Evolutionary conservation across 2,797 vertebrate genomes (phyloP).

Genomic region (Pachyuromys duprasi): DNA sequence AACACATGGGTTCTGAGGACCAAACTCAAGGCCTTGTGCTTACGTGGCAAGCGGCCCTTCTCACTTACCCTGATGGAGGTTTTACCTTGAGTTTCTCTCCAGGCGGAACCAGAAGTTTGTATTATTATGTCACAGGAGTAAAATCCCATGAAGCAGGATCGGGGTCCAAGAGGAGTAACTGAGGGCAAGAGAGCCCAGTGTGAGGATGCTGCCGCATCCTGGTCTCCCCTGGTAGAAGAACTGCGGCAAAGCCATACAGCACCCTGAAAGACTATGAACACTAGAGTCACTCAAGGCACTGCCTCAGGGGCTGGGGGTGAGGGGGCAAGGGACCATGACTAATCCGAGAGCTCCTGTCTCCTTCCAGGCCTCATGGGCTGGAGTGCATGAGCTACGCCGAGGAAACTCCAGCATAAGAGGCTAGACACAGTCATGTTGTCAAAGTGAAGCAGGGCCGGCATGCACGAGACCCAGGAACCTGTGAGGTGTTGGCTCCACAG

Average conservation of each 20-base stretch:
- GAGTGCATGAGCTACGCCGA: background rate
- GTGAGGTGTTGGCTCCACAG: rapidly evolving
- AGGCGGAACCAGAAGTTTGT: background rate
- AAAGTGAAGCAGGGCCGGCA: background rate
- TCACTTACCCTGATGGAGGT: background rate
- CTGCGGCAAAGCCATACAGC: rapidly evolving
- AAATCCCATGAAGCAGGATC: too few species aligned
- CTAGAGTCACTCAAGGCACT: background rate
- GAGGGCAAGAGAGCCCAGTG: too few species aligned
- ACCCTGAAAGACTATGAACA: background rate
- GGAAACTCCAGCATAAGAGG: background rate
- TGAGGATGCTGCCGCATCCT: background rate
- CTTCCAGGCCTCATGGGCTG: background rate
- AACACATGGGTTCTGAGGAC: background rate
- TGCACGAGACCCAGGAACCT: background rate
- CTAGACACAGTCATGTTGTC: background rate
- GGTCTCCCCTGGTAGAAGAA: background rate
- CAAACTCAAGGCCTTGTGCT: background rate
- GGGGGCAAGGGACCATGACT: background rate
- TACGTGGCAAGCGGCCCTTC: background rate
- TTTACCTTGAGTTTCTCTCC: slow-evolving; percentile 33
- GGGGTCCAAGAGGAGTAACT: background rate
- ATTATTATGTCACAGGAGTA: background rate
- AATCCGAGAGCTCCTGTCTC: background rate
- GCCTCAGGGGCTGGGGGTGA: too few species aligned